Conservation (phyloP, 2,113 vertebrate genomes). For the Brachirus orientalis region DNA sequence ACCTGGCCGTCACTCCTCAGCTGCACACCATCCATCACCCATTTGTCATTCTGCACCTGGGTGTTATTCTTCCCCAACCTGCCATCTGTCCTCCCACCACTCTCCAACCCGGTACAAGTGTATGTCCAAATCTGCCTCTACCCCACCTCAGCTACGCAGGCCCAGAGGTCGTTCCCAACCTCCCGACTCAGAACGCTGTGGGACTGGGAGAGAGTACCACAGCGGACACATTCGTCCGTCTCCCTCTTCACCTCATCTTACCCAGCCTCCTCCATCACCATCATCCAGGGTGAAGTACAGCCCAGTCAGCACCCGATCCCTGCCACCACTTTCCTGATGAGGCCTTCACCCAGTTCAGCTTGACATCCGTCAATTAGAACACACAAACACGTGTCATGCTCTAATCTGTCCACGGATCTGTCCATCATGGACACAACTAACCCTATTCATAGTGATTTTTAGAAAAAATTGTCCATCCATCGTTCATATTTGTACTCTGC, state of each 20-base stretch:
- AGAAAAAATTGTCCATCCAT: conserved; percentile 20
- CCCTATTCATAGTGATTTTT: conserved; percentile 30
- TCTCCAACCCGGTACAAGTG: conserved; percentile 35
- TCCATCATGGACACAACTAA: conserved; percentile 47
- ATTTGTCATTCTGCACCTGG: conserved; percentile 61
- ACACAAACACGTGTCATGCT: conserved; percentile 27
- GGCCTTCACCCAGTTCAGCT: neutral
- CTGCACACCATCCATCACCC: conserved; percentile 46
- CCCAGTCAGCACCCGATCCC: conserved; percentile 76
- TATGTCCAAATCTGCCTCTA: conserved; percentile 37
- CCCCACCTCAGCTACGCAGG: conserved; percentile 53
- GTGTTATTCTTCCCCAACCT: conserved; percentile 37
- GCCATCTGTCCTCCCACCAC: conserved; percentile 30
- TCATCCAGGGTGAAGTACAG: conserved; percentile 65
- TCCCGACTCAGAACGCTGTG: neutral
- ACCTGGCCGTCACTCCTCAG: conserved; percentile 37
- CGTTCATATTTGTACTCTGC: conserved; percentile 14
- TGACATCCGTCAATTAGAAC: conserved; percentile 7
- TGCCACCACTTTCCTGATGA: conserved; percentile 72
- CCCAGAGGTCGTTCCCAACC: conserved; percentile 55
- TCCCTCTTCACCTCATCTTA: conserved; percentile 75
- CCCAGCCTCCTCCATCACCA: conserved; percentile 65
- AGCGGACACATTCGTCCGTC: conserved; percentile 58
- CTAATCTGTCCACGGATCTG: conserved; percentile 24
- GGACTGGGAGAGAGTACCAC: conserved; percentile 21